Conservation (phyloP, 2,797 vertebrate genomes). For the Lates japonicus region DNA sequence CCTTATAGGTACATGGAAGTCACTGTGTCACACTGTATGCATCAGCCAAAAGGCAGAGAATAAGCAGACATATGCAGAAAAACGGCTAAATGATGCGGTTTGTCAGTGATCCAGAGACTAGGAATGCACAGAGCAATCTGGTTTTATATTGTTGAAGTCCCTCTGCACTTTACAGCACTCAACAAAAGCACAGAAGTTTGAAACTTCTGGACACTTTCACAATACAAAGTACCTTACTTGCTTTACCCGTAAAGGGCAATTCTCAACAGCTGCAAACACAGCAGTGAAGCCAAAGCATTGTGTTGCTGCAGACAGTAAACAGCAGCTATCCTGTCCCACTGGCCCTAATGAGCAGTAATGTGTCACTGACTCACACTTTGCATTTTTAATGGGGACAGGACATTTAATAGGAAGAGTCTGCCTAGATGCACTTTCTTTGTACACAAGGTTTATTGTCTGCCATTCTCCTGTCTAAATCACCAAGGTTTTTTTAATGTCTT, state of each 20-base stretch:
- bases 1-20: background rate
- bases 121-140: background rate
- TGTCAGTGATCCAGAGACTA: background rate
- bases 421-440: background rate
- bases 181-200: background rate
- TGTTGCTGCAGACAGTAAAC: conserved; percentile 41
- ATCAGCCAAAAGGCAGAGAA: background rate
- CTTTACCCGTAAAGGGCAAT: background rate
- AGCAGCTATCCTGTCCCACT: conserved; percentile 19
- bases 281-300: conserved; percentile 9
- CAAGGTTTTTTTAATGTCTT: no score
- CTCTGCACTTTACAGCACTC: background rate
- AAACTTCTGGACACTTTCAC: conserved; percentile 9
- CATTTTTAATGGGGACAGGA: conserved; percentile 32
- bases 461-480: no score
- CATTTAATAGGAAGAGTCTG: conserved; percentile 9
- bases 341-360: conserved; percentile 45
- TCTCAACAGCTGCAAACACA: conserved; percentile 31
- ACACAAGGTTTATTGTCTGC: no score
- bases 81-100: background rate
- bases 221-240: background rate
- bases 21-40: background rate
- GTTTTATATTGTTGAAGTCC: background rate
- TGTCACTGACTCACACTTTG: conserved; percentile 38
- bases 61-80: background rate